Evolutionary conservation across 2,888 invertebrate genomes (phyloP).

Genomic region (Phorcus lineatus): DNA sequence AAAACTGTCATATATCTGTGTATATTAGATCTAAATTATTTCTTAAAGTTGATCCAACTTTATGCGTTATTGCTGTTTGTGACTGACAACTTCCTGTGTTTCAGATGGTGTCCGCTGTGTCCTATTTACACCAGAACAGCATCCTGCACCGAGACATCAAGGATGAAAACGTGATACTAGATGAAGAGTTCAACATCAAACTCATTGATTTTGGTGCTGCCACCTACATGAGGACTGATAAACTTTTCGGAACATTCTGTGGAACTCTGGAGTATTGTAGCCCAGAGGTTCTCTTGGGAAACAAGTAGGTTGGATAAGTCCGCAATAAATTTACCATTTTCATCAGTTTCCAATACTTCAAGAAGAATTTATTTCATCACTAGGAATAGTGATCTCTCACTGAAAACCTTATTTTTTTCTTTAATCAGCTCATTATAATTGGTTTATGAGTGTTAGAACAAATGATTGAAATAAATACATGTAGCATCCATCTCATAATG

Average conservation of each 20-base stretch:
- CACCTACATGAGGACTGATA: conserved; percentile 80
- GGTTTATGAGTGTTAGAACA: too few relatives aligned
- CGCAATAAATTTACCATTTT: too few relatives aligned
- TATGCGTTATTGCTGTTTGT: background rate
- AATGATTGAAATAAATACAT: too few relatives aligned
- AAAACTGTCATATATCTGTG: too few relatives aligned
- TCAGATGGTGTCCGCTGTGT: conserved; percentile 83
- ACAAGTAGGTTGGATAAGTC: conserved; percentile 77
- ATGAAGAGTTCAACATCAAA: conserved; percentile 84
- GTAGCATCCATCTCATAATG: too few relatives aligned
- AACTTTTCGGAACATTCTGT: conserved; percentile 84
- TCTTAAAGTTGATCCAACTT: background rate
- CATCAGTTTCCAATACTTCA: too few relatives aligned
- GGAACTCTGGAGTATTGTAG: conserved; percentile 87
- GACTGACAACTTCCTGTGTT: conserved; percentile 15
- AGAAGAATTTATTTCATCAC: too few relatives aligned
- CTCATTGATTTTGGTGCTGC: conserved; percentile 88
- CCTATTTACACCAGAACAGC: conserved; percentile 81
- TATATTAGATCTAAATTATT: too few relatives aligned
- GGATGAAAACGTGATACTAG: conserved; percentile 86
- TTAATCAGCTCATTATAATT: too few relatives aligned
- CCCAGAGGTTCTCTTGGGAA: conserved; percentile 84
- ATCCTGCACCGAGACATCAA: conserved; percentile 86
- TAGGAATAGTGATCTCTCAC: too few relatives aligned
- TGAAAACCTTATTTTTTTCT: too few relatives aligned